Evolutionary conservation across 1,140 invertebrate species (phyloP).

Genomic region (Pseudoatta argentina): DNA sequence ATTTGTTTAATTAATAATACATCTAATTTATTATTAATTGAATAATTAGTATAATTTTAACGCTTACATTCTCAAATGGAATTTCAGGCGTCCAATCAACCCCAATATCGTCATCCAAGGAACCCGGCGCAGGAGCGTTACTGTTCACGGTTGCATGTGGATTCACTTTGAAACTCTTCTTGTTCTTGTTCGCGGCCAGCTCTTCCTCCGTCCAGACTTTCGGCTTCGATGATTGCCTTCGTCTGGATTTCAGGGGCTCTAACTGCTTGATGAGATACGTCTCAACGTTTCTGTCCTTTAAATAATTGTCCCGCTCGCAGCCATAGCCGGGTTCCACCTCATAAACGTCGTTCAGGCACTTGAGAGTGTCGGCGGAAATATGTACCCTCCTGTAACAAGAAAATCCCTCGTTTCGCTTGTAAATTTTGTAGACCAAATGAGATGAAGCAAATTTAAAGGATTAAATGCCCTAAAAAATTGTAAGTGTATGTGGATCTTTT

Average conservation of each 20-base stretch:
- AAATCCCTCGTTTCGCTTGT: neutral
- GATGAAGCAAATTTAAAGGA: neutral
- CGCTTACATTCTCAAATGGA: constrained; percentile 95
- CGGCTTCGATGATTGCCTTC: constrained; percentile 87
- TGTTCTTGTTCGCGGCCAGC: constrained; percentile 75
- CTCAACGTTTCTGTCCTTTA: constrained; percentile 95
- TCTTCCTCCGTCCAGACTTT: constrained; percentile 88
- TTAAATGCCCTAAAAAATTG: neutral
- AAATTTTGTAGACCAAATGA: neutral
- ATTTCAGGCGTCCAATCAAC: constrained; percentile 96
- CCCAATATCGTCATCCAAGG: constrained; percentile 91
- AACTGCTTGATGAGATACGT: constrained; percentile 97
- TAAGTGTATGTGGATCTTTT: neutral
- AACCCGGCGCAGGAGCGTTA: constrained; percentile 75
- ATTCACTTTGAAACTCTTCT: constrained; percentile 84
- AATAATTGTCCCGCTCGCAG: constrained; percentile 93
- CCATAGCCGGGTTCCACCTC: constrained; percentile 97
- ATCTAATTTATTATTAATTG: neutral
- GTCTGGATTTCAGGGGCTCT: constrained; percentile 90
- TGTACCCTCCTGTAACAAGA: constrained; percentile 92
- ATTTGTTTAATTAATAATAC: neutral
- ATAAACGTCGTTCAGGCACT: constrained; percentile 95
- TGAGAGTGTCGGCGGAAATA: constrained; percentile 94
- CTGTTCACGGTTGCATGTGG: constrained; percentile 78
- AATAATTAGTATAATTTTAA: constrained; percentile 5